Evolutionary conservation across 2,797 vertebrate genomes (phyloP).

Genomic region (Salarias fasciatus): DNA sequence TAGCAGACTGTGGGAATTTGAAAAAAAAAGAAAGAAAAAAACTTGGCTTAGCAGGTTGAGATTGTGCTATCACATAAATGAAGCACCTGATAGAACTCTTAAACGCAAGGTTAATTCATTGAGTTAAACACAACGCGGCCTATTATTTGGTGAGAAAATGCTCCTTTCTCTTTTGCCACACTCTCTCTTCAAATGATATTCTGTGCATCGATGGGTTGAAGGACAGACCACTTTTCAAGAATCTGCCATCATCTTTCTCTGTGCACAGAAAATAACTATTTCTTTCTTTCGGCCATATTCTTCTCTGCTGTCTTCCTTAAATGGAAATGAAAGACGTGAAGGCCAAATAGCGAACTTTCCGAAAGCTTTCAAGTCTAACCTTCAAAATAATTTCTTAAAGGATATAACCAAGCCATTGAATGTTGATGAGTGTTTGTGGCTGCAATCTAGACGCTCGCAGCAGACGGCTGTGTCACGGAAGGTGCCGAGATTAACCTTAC

Average conservation of each 20-base stretch:
- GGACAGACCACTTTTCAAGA: constrained; percentile 47
- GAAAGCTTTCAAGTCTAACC: constrained; percentile 44
- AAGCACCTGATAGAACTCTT: constrained; percentile 34
- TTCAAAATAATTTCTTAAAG: constrained; percentile 38
- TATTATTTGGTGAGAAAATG: constrained; percentile 29
- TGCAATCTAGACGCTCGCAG: neutral
- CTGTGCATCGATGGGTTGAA: constrained; percentile 55
- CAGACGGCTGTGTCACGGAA: constrained; percentile 7
- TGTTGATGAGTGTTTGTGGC: constrained; percentile 12
- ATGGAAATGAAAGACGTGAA: constrained; percentile 43
- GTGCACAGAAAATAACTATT: constrained; percentile 29
- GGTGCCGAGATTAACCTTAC: constrained; percentile 4
- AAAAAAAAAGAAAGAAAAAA: no score
- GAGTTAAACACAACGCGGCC: constrained; percentile 42
- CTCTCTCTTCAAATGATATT: constrained; percentile 34
- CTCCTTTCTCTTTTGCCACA: constrained; percentile 18
- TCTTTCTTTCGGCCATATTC: constrained; percentile 35
- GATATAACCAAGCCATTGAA: constrained; percentile 27
- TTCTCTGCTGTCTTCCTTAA: constrained; percentile 34
- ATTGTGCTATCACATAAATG: constrained; percentile 39
- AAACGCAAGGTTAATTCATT: constrained; percentile 44
- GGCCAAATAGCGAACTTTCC: constrained; percentile 31
- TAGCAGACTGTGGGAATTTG: constrained; percentile 19
- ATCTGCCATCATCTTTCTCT: constrained; percentile 40
- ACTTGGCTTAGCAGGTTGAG: constrained; percentile 18